Conservation (phyloP, 2,888 invertebrate species). For the Patella ulyssiponensis region DNA sequence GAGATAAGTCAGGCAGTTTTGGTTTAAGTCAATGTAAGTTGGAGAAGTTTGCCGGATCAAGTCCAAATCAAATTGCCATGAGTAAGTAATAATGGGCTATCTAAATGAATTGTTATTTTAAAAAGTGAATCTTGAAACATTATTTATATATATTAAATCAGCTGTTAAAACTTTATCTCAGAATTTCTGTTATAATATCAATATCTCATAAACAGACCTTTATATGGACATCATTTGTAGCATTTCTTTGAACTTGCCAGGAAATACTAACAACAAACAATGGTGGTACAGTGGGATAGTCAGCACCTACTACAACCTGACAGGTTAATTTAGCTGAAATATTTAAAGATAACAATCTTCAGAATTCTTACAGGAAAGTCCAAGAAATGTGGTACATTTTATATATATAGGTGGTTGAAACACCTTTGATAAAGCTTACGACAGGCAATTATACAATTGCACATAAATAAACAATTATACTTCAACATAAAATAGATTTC, state of each 20-base stretch:
- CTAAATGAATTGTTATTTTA: no score
- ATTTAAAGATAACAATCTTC: not conserved
- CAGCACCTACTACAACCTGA: conserved; percentile 84
- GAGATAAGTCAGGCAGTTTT: no score
- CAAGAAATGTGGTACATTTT: not conserved
- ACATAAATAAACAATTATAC: not conserved
- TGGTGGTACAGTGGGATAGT: conserved; percentile 86
- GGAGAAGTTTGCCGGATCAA: no score
- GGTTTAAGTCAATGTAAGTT: no score
- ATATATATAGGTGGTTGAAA: not conserved
- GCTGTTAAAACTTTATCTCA: no score
- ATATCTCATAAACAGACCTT: conserved; percentile 73
- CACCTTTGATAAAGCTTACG: no score
- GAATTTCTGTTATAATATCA: no score
- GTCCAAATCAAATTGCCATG: no score
- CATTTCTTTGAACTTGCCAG: conserved; percentile 81
- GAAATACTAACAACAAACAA: conserved; percentile 83
- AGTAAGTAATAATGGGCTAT: no score
- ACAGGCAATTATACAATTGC: not conserved
- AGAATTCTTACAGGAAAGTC: not conserved
- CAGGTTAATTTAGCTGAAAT: conserved; percentile 82
- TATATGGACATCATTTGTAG: conserved; percentile 81
- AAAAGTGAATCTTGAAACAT: no score
- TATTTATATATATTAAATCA: no score
- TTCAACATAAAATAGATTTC: no score